These are phyloP conservation scores for Sylvicola cinctus DNA, from an alignment of 2,888 invertebrate species.

Conservation along the genomic window DNA sequence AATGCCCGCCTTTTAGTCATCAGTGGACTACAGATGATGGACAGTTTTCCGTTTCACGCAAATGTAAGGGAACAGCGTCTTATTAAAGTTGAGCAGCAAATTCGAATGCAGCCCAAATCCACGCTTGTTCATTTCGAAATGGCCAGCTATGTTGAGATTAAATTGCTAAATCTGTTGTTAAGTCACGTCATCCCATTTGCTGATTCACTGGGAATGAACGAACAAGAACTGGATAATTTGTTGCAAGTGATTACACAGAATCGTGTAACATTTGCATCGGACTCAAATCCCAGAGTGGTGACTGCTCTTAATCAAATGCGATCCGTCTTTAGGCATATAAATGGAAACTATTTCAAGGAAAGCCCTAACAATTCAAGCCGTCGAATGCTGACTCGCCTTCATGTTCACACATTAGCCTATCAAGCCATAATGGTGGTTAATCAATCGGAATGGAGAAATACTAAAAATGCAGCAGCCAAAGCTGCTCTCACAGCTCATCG, in stretches of 20 bases:
- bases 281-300: slow-evolving; percentile 61
- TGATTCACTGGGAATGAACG: slow-evolving; percentile 75
- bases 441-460: slow-evolving; percentile 52
- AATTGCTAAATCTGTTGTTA: slow-evolving; percentile 41
- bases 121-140: slow-evolving; percentile 67
- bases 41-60: slow-evolving; percentile 31
- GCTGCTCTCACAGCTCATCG: slow-evolving; percentile 64
- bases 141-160: slow-evolving; percentile 63
- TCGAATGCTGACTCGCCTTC: slow-evolving; percentile 48
- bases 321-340: slow-evolving; percentile 30
- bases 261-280: slow-evolving; percentile 49
- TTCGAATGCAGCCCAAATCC: slow-evolving; percentile 32
- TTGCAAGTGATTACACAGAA: slow-evolving; percentile 46
- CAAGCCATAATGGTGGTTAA: slow-evolving; percentile 58
- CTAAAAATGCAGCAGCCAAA: slow-evolving; percentile 60
- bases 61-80: slow-evolving; percentile 43
- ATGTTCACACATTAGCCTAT: slow-evolving; percentile 73
- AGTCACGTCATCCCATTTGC: slow-evolving; percentile 47
- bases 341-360: slow-evolving; percentile 13
- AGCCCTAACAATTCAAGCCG: slow-evolving; percentile 15
- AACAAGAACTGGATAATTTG: slow-evolving; percentile 65
- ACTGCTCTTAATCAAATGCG: slow-evolving; percentile 66
- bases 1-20: slow-evolving; percentile 54
- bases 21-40: slow-evolving; percentile 78
- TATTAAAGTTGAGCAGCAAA: slow-evolving; percentile 41